These are phyloP conservation scores for Lasius fuliginosus DNA, from an alignment of 2,888 invertebrate species.

Conservation along the genomic window DNA sequence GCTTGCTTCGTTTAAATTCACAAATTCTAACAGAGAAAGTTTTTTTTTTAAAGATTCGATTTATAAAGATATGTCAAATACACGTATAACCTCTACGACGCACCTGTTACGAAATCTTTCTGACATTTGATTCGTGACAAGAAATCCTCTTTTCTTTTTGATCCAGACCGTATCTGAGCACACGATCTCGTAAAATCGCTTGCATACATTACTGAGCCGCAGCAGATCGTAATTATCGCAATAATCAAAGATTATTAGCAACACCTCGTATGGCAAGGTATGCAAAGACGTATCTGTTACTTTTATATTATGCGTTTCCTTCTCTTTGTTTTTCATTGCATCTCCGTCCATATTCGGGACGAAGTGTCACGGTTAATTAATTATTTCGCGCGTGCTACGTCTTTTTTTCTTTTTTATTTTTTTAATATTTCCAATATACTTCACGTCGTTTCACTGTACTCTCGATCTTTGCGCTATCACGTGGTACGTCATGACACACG, in stretches of 20 bases:
- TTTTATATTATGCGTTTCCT: conserved; percentile 61
- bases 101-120: conserved; percentile 79
- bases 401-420: not conserved
- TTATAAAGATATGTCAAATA: too few relatives aligned
- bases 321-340: not conserved
- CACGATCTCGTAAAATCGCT: conserved; percentile 86
- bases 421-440: not conserved
- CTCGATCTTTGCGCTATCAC: not conserved
- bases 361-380: not conserved
- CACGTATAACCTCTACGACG: not conserved
- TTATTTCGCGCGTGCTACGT: not conserved
- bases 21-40: not conserved
- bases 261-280: conserved; percentile 86
- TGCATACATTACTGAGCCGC: conserved; percentile 87
- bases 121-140: conserved; percentile 84
- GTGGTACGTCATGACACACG: not conserved
- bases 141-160: conserved; percentile 73
- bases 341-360: not conserved
- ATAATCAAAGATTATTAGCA: conserved; percentile 87
- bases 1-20: not conserved
- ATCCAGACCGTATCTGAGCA: conserved; percentile 85
- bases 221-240: conserved; percentile 87
- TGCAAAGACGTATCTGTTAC: conserved; percentile 81
- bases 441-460: not conserved
- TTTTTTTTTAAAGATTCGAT: not conserved